These are phyloP conservation scores for Meliscaeva auricollis DNA, from an alignment of 2,888 invertebrate species.

Conservation along the genomic window DNA sequence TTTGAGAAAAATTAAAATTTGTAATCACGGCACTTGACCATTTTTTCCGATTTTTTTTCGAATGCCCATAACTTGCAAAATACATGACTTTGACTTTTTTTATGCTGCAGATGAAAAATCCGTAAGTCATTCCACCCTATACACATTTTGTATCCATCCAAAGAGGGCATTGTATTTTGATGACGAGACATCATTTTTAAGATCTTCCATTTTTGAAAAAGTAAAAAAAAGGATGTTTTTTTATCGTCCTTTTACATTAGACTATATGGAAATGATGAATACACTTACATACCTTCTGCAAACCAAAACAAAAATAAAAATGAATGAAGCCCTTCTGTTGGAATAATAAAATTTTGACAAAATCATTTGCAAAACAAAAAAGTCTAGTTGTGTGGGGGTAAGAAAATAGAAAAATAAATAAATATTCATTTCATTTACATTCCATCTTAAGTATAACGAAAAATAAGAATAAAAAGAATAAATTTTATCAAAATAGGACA, in stretches of 20 bases:
- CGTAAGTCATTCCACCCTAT: no score
- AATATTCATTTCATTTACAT: constrained; percentile 46
- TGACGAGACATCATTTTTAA: no score
- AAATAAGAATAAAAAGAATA: constrained; percentile 24
- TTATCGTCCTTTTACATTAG: constrained; percentile 19
- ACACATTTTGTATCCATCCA: no score
- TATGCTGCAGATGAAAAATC: no score
- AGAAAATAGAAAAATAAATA: background rate
- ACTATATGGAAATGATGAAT: background rate
- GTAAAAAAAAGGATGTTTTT: no score
- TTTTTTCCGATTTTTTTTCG: no score
- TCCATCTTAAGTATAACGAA: background rate
- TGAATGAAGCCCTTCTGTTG: background rate
- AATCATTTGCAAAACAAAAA: constrained; percentile 16
- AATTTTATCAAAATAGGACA: constrained; percentile 38
- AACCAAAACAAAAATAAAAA: background rate
- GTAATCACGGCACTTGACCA: no score
- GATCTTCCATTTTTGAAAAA: no score
- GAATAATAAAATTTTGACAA: constrained; percentile 43
- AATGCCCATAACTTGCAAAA: no score
- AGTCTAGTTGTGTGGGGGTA: background rate
- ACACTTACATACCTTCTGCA: background rate
- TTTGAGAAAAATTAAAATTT: no score
- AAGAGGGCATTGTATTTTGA: no score
- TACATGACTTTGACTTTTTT: no score